Conservation (phyloP, 1,140 invertebrate genomes). For the Philopotamus ludificatus region DNA sequence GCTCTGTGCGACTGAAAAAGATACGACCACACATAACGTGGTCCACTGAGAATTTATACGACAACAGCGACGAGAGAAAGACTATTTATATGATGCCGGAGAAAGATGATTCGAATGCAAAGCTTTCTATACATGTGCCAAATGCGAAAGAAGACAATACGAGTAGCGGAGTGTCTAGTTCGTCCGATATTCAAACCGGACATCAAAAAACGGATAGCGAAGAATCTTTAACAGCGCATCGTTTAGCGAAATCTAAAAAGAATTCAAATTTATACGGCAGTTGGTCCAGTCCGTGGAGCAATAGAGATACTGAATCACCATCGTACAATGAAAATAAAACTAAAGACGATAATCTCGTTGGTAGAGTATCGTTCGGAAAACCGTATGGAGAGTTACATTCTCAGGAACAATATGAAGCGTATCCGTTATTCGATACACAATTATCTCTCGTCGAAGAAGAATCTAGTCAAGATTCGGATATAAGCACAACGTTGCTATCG, state of each 20-base stretch:
- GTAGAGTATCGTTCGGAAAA: constrained; percentile 46
- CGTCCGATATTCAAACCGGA: constrained; percentile 18
- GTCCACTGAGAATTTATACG: constrained; percentile 9
- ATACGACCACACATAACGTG: neutral
- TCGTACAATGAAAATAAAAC: neutral
- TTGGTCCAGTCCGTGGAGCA: neutral
- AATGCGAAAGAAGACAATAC: constrained; percentile 39
- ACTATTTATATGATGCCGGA: constrained; percentile 3
- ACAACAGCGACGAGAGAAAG: neutral
- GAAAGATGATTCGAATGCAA: constrained; percentile 10
- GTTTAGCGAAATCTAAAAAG: neutral
- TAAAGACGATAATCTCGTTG: constrained; percentile 39
- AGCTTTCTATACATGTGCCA: constrained; percentile 27
- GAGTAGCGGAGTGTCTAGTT: constrained; percentile 40
- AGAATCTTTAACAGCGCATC: neutral
- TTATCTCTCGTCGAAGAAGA: constrained; percentile 55
- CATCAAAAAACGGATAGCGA: neutral
- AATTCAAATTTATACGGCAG: constrained; percentile 16
- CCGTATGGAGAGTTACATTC: constrained; percentile 43
- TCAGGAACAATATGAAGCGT: constrained; percentile 40
- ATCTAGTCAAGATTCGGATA: constrained; percentile 48
- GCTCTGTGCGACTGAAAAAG: constrained; percentile 32
- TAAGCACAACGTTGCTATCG: constrained; percentile 26
- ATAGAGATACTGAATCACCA: constrained; percentile 10
- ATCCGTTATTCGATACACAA: constrained; percentile 41